Evolutionary conservation across 1,140 invertebrate species (phyloP).

Genomic region (Bicyclus anynana): DNA sequence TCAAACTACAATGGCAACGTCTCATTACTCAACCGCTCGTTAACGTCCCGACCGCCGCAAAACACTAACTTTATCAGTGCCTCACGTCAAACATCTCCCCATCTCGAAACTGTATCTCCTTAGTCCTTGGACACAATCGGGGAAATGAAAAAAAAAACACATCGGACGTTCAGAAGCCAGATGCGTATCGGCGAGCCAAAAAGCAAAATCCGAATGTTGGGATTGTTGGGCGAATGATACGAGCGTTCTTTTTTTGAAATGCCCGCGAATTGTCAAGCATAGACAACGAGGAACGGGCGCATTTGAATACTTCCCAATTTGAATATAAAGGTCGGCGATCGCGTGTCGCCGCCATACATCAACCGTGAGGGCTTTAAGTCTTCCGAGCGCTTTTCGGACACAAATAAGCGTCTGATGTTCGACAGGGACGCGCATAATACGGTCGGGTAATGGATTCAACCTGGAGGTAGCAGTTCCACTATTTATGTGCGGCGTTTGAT

Average conservation of each 20-base stretch:
- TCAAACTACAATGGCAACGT: conserved; percentile 61
- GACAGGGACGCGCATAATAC: conserved; percentile 56
- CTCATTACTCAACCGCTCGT: conserved; percentile 73
- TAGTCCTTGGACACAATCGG: conserved; percentile 54
- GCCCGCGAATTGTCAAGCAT: conserved; percentile 69
- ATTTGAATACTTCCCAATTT: conserved; percentile 69
- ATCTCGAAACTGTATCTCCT: conserved; percentile 64
- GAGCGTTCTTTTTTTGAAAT: conserved; percentile 67
- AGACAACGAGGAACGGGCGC: conserved; percentile 58
- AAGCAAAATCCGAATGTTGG: conserved; percentile 64
- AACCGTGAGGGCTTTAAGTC: conserved; percentile 66
- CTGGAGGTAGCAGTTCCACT: conserved; percentile 24
- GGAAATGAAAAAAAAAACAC: conserved; percentile 55
- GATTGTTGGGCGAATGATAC: conserved; percentile 66
- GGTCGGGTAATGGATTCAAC: conserved; percentile 28
- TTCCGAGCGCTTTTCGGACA: conserved; percentile 70
- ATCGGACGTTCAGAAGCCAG: conserved; percentile 51
- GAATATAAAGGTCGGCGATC: conserved; percentile 72
- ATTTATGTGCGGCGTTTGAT: conserved; percentile 42
- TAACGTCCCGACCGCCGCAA: conserved; percentile 63
- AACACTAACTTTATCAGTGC: conserved; percentile 73
- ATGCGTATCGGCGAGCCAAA: conserved; percentile 70
- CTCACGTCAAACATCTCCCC: conserved; percentile 68
- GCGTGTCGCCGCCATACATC: conserved; percentile 68
- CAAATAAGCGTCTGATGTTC: conserved; percentile 69